phyloP scores from a whole-genome alignment of 2,113 vertebrate genomes.

The Dasyprocta punctata region DNA sequence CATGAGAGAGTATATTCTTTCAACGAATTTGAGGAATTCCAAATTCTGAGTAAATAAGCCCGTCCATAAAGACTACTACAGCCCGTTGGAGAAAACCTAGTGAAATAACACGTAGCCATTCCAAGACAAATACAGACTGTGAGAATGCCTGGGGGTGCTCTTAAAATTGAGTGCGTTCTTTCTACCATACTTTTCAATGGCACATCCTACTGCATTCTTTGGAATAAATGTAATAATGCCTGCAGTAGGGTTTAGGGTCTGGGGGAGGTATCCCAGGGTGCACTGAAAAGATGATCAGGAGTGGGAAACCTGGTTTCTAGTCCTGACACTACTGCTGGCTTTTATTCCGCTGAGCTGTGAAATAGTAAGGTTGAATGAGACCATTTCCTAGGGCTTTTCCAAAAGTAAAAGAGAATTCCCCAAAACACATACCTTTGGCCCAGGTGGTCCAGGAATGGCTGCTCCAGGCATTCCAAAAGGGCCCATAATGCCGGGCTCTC shows the following conservation, averaged over 20 bases:
- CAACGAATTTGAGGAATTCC: conserved; percentile 7
- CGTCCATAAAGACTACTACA: not conserved
- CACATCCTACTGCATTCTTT: not conserved
- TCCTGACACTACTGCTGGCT: not conserved
- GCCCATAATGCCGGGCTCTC: conserved; percentile 81
- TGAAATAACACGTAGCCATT: not conserved
- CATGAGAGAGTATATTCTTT: not conserved
- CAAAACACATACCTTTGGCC: conserved; percentile 83
- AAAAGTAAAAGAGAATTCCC: not conserved
- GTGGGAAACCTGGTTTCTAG: not conserved
- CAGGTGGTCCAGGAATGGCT: conserved; percentile 81
- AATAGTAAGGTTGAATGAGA: not conserved
- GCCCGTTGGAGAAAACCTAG: not conserved
- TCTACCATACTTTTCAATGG: not conserved
- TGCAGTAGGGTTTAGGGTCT: not conserved
- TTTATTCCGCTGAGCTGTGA: not conserved
- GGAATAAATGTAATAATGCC: not conserved
- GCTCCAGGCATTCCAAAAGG: conserved; percentile 78
- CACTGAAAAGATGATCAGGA: not conserved
- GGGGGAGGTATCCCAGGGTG: not conserved
- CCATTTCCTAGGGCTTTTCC: not conserved
- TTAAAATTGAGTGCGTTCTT: conserved; percentile 38
- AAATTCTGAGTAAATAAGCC: conserved; percentile 19
- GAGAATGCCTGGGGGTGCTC: not conserved
- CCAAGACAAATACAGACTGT: not conserved